Evolutionary conservation across 2,797 vertebrate genomes (phyloP), one percentile per base, ranked within the genome.

Genomic region (Sylvia borin): DNA sequence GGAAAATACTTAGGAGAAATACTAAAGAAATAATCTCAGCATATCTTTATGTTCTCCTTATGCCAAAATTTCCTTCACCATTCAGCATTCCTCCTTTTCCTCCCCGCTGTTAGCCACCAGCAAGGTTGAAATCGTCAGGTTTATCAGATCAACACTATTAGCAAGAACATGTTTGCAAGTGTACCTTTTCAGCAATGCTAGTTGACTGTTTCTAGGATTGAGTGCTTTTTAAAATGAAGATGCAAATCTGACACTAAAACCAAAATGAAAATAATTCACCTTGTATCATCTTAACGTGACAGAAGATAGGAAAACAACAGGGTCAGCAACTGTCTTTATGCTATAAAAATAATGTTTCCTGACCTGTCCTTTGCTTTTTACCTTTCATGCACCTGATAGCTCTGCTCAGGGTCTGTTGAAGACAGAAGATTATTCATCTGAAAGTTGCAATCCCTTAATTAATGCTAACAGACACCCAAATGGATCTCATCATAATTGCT

Each of bases 381-480:
- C 42, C 16, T 92, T 93, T 43, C 47, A 16, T 8, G 11, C 82
- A 82, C 74, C 78, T 83, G 74, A 51, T 60, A 65, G 80, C 26
- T 81, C 64, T 71, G 53, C 81, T 82, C 50, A 77, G 31, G 55
- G 32, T 86, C 65, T 93, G 48, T 70, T 86, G 58, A 91, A 96
- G 51, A 90, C 27, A 83, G 43, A 62, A 68, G 14, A 89, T 87
- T 87, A 88, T 77, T 93, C 24, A 90, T 73, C 36, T 92, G 54
- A 83, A 95, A 97, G 73, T 67, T 66, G 55, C 74, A 94, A 82
- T 54, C 17, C 48, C 62, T 94, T 92, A 91, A 96, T 97, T 95
- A 94, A 95, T 88, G 34, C 48, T 90, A 87, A 95, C 40, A 92
- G 50, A 89, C 47, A 92, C 79, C 54, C 91, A 91, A 81, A 75